Evolutionary conservation across 1,140 invertebrate genomes (phyloP).

Genomic region (Diprion similis): DNA sequence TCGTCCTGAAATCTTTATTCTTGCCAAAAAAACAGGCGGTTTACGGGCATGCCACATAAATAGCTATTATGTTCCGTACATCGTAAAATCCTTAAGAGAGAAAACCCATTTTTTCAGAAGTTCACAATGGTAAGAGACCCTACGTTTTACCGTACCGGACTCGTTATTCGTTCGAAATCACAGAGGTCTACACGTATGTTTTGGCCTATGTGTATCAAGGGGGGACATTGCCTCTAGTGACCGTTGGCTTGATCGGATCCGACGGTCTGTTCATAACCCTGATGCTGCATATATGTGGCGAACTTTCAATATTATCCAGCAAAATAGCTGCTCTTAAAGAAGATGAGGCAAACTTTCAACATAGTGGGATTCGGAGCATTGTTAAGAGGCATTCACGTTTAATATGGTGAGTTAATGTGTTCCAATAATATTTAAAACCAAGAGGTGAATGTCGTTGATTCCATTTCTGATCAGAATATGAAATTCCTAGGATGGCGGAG

Average conservation of each 20-base stretch:
- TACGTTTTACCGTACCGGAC: constrained; percentile 28
- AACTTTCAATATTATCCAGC: constrained; percentile 27
- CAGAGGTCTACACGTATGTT: constrained; percentile 23
- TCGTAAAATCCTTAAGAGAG: not conserved
- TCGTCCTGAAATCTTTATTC: no score
- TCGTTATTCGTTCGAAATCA: constrained; percentile 20
- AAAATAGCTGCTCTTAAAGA: constrained; percentile 24
- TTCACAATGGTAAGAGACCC: constrained; percentile 17
- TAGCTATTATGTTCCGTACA: no score
- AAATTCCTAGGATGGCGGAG: constrained; percentile 35
- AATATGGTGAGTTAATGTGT: constrained; percentile 18
- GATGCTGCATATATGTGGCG: constrained; percentile 31
- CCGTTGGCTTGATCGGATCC: constrained; percentile 27
- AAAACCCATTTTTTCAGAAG: not conserved
- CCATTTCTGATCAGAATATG: not conserved
- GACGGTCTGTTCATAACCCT: constrained; percentile 29
- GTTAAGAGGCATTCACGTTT: constrained; percentile 17
- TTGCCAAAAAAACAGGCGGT: no score
- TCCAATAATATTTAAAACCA: not conserved
- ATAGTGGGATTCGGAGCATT: constrained; percentile 42
- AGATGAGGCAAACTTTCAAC: constrained; percentile 19
- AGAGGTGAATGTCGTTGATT: not conserved
- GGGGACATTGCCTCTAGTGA: constrained; percentile 26
- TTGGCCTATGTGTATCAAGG: constrained; percentile 27
- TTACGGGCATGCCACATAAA: no score